Conservation (phyloP, 2,113 vertebrate species). For the Hemicordylus capensis region DNA sequence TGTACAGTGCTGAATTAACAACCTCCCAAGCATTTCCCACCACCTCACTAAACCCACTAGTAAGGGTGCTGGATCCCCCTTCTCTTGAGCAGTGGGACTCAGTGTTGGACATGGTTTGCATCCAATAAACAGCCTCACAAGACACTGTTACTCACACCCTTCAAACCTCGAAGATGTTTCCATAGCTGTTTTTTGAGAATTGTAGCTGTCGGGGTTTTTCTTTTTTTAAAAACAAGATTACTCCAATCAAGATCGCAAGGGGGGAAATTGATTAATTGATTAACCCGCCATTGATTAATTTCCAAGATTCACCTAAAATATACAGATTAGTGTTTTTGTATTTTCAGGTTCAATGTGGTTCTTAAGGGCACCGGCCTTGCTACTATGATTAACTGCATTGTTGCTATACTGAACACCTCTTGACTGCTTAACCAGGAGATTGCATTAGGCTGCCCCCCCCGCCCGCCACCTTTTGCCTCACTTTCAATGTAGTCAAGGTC, state of each 20-base stretch:
- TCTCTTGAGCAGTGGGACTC: background rate
- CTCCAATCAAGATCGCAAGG: background rate
- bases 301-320: background rate
- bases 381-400: constrained; percentile 43
- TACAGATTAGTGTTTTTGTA: background rate
- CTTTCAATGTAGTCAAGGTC: constrained; percentile 47
- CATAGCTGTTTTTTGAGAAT: background rate
- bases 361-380: constrained; percentile 13
- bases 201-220: background rate
- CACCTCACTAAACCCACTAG: no score
- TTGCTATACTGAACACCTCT: constrained; percentile 48
- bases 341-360: background rate
- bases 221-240: background rate
- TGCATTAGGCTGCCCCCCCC: constrained; percentile 24
- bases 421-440: constrained; percentile 45
- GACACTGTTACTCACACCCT: no score
- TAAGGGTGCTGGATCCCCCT: background rate
- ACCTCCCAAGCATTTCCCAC: no score
- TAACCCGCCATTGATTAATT: background rate
- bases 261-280: background rate
- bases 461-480: constrained; percentile 48
- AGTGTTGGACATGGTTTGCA: background rate
- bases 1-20: background rate
- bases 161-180: background rate
- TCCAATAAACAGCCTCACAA: background rate